A percentile compares a stretch with the other conserved stretches of the same genome.
These are phyloP conservation scores for Xiphydria camelus DNA, from an alignment of 2,888 invertebrate species.

Conservation along the genomic window DNA sequence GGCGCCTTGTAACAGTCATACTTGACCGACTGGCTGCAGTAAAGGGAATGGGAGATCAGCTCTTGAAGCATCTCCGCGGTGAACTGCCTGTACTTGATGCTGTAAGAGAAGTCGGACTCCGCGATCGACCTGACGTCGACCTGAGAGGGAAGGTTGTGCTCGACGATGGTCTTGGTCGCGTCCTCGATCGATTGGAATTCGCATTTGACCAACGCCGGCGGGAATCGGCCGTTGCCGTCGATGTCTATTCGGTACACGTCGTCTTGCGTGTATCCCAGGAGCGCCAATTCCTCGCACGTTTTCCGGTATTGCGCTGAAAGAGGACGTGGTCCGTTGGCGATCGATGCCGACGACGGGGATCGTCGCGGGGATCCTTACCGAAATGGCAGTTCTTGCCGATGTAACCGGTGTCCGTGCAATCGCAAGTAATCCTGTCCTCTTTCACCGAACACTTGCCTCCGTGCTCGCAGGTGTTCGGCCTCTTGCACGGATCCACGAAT, in stretches of 20 bases:
- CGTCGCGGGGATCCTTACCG: too few relatives aligned
- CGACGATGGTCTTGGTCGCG: slow-evolving; percentile 83
- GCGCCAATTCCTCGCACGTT: slow-evolving; percentile 89
- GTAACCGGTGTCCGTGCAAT: slow-evolving; percentile 88
- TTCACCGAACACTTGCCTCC: slow-evolving; percentile 88
- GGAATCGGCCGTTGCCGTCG: slow-evolving; percentile 90
- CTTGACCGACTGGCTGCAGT: slow-evolving; percentile 86
- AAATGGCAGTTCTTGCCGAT: slow-evolving; percentile 95
- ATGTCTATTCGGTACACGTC: slow-evolving; percentile 93
- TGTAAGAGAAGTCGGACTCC: slow-evolving; percentile 81
- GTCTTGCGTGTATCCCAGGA: slow-evolving; percentile 85
- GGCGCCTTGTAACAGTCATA: slow-evolving; percentile 91
- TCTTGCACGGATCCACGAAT: slow-evolving; percentile 85
- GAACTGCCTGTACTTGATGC: slow-evolving; percentile 86
- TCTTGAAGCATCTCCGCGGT: slow-evolving; percentile 90
- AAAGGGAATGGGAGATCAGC: slow-evolving; percentile 84
- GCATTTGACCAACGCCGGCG: slow-evolving; percentile 89
- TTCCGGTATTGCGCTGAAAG: slow-evolving; percentile 78
- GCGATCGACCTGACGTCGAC: slow-evolving; percentile 81
- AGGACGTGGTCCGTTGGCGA: too few relatives aligned
- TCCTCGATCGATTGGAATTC: slow-evolving; percentile 88
- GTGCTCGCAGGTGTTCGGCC: slow-evolving; percentile 91
- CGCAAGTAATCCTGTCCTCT: slow-evolving; percentile 85
- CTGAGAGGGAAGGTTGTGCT: slow-evolving; percentile 89
- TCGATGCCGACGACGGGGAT: too few relatives aligned